Evolutionary conservation across 2,113 vertebrate species (phyloP).

Genomic region (Cheirogaleus medius): DNA sequence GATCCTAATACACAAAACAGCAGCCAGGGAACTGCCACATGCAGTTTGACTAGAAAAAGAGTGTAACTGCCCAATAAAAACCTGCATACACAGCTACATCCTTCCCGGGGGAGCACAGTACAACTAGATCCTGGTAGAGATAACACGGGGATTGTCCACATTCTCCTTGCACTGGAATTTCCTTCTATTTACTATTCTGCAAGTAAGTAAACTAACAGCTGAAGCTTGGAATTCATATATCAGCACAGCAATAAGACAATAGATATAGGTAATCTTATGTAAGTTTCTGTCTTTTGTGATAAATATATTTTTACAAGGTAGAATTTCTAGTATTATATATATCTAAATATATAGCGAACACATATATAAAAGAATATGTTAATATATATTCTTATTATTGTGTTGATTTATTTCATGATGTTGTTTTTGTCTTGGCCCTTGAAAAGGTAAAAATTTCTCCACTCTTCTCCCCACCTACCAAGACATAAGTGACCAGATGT

Average conservation of each 20-base stretch:
- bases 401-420: neutral
- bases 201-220: neutral
- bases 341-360: neutral
- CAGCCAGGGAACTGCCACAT: neutral
- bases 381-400: neutral
- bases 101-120: neutral
- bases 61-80: neutral
- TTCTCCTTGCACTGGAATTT: constrained; percentile 45
- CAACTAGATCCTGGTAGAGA: neutral
- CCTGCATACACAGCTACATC: neutral
- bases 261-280: neutral
- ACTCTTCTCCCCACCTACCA: neutral
- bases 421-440: neutral
- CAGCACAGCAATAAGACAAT: neutral
- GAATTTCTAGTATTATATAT: neutral
- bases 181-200: constrained; percentile 44
- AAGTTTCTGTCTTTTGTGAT: neutral
- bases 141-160: neutral
- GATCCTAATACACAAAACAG: neutral
- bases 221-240: neutral
- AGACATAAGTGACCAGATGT: neutral
- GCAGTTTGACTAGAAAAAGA: neutral
- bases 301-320: neutral
- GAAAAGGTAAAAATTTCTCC: neutral
- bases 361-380: neutral